Percentiles rank a stretch among this genome's conserved stretches.
phyloP scores from a whole-genome alignment of 2,888 invertebrate genomes.

The Euzetes globulus region DNA sequence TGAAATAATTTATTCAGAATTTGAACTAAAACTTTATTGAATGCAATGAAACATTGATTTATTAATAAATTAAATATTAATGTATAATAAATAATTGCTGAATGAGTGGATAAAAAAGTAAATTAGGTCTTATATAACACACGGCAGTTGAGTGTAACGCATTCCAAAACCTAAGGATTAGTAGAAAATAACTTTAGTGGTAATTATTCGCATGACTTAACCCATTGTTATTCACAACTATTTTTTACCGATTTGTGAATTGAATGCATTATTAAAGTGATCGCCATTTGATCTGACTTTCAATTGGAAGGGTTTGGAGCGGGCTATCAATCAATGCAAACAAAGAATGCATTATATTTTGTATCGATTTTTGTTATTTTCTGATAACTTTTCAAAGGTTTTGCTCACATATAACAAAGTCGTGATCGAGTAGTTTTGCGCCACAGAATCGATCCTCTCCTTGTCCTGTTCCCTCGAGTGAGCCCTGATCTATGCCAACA shows the following conservation, averaged over 20 bases:
- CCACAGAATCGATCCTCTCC: slow-evolving; percentile 43
- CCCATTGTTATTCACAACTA: not conserved
- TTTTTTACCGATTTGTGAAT: slow-evolving; percentile 36
- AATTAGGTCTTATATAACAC: slow-evolving; percentile 40
- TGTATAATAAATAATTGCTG: not conserved
- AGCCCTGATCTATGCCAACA: slow-evolving; percentile 42
- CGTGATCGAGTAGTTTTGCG: slow-evolving; percentile 40
- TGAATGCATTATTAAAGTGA: slow-evolving; percentile 39
- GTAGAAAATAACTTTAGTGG: not conserved
- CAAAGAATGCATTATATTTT: too few species aligned
- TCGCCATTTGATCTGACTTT: slow-evolving; percentile 42
- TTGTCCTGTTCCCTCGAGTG: slow-evolving; percentile 41
- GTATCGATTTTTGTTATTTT: not conserved
- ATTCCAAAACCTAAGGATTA: slow-evolving; percentile 38
- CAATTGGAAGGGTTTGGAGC: slow-evolving; percentile 42
- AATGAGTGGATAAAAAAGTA: too few species aligned
- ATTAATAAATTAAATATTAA: slow-evolving; percentile 7
- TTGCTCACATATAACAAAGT: slow-evolving; percentile 40
- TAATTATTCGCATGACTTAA: not conserved
- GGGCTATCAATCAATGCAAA: slow-evolving; percentile 36
- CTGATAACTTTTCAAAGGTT: not conserved
- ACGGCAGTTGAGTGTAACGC: slow-evolving; percentile 43
- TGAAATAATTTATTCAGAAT: not conserved
- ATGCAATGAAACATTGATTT: not conserved
- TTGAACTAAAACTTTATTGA: not conserved